Conservation (phyloP, 2,888 invertebrate species). For the Barypeithes pellucidus region DNA sequence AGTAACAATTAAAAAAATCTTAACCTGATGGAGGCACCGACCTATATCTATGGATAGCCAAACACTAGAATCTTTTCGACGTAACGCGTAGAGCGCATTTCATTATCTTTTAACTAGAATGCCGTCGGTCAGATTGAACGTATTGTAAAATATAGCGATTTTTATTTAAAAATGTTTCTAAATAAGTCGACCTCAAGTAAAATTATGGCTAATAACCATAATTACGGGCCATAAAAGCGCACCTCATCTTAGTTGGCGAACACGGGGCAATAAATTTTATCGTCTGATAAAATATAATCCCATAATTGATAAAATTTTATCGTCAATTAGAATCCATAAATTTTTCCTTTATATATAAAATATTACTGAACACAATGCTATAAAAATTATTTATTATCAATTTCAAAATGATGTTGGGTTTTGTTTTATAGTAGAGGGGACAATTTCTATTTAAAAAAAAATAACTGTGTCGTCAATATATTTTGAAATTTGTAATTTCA, state of each 20-base stretch:
- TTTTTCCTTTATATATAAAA: conserved; percentile 53
- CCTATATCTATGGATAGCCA: too few species aligned
- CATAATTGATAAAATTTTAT: conserved; percentile 65
- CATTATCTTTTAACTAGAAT: too few species aligned
- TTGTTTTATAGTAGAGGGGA: not conserved
- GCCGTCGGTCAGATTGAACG: too few species aligned
- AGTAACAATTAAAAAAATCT: too few species aligned
- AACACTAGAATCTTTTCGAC: too few species aligned
- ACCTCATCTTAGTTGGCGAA: conserved; percentile 43
- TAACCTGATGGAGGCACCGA: too few species aligned
- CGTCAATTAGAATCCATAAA: conserved; percentile 66
- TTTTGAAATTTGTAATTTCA: not conserved
- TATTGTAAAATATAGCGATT: too few species aligned
- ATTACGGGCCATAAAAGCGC: conserved; percentile 47
- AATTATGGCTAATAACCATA: conserved; percentile 42
- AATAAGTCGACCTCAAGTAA: conserved; percentile 12
- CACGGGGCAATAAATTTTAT: conserved; percentile 60
- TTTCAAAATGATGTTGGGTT: conserved; percentile 24
- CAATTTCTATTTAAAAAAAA: not conserved
- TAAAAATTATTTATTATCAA: conserved; percentile 43
- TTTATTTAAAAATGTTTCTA: not conserved
- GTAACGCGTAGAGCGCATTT: too few species aligned
- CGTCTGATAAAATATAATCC: conserved; percentile 62
- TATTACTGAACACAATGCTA: conserved; percentile 28
- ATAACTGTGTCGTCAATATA: not conserved